These are phyloP conservation scores for Hoplodrina blanda DNA, from an alignment of 2,888 invertebrate species.

Conservation along the genomic window DNA sequence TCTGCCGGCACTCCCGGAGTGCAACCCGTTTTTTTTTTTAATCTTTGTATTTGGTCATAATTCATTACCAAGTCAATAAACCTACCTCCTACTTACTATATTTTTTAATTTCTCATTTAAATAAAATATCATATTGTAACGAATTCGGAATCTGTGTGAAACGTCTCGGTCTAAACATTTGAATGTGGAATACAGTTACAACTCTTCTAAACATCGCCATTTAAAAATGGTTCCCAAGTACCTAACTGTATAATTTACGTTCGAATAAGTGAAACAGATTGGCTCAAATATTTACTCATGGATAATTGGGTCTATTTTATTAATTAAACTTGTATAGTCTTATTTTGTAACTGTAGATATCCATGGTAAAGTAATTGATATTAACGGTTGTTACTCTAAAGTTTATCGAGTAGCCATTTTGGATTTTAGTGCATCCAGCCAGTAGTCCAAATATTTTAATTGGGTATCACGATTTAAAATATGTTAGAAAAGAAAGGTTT, in stretches of 20 bases:
- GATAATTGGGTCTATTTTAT: constrained; percentile 19
- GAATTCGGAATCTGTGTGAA: constrained; percentile 29
- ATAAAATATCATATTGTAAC: neutral
- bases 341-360: constrained; percentile 18
- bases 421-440: neutral
- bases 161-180: constrained; percentile 21
- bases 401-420: neutral
- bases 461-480: constrained; percentile 3
- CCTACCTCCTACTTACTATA: too few species aligned
- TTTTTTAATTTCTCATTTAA: too few species aligned
- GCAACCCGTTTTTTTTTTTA: too few species aligned
- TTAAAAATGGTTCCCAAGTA: constrained; percentile 14
- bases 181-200: constrained; percentile 42
- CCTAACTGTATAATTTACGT: constrained; percentile 33
- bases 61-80: too few species aligned
- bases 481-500: neutral
- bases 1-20: too few species aligned
- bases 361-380: constrained; percentile 4
- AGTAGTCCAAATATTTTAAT: neutral
- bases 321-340: constrained; percentile 3
- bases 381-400: neutral
- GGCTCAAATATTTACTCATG: constrained; percentile 34
- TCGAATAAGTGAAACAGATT: constrained; percentile 22
- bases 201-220: constrained; percentile 14
- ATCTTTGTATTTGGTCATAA: too few species aligned